Evolutionary conservation across 2,888 invertebrate genomes (phyloP).

Genomic region (Pardosa pseudoannulata): DNA sequence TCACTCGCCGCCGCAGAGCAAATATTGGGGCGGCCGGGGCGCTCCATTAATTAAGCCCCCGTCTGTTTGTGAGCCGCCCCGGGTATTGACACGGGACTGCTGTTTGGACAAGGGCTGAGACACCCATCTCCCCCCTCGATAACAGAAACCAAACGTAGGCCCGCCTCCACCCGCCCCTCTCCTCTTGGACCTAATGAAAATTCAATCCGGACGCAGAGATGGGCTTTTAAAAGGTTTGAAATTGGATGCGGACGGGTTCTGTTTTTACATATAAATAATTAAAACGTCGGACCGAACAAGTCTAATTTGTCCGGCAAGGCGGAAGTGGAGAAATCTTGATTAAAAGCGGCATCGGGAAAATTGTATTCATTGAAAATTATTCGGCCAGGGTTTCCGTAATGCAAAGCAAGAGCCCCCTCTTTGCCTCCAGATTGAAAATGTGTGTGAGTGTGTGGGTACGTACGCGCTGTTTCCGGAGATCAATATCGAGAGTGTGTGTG

Average conservation of each 20-base stretch:
- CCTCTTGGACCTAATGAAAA: constrained; percentile 56
- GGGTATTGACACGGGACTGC: constrained; percentile 63
- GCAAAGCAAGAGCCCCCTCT: too few species aligned
- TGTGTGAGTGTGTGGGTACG: too few species aligned
- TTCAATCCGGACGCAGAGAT: constrained; percentile 65
- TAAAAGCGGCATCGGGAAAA: constrained; percentile 15
- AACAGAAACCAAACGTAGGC: constrained; percentile 23
- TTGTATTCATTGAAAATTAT: constrained; percentile 10
- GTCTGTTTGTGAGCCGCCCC: constrained; percentile 38
- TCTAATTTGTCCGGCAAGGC: constrained; percentile 1
- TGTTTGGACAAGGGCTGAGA: constrained; percentile 65
- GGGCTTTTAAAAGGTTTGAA: constrained; percentile 65
- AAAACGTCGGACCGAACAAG: constrained; percentile 27
- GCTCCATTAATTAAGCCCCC: constrained; percentile 69
- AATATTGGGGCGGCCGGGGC: constrained; percentile 41
- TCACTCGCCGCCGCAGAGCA: constrained; percentile 70
- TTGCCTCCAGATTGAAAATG: background rate
- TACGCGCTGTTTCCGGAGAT: background rate
- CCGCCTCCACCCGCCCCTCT: background rate
- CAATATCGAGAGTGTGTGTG: background rate
- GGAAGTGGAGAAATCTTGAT: constrained; percentile 9
- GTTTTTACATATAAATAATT: constrained; percentile 67
- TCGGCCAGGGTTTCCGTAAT: background rate
- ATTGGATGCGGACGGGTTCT: constrained; percentile 36
- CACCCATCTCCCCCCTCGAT: constrained; percentile 26